These are phyloP conservation scores for Bombus fervidus DNA, from an alignment of 1,140 invertebrate genomes.

Conservation along the genomic window DNA sequence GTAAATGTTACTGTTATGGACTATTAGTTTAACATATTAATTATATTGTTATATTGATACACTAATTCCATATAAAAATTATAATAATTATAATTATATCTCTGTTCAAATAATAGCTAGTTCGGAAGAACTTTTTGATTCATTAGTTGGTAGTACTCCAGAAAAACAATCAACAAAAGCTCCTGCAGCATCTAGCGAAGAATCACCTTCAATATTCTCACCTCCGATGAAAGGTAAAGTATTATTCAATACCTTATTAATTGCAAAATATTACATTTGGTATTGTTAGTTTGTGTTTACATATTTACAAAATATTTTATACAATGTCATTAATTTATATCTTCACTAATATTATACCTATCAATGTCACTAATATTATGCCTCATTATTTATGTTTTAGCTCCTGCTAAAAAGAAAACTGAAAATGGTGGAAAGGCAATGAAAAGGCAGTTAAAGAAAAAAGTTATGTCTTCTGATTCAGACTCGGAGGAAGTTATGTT, in stretches of 20 bases:
- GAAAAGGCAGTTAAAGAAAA: slow-evolving; percentile 73
- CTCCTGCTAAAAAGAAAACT: slow-evolving; percentile 74
- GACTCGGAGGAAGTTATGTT: slow-evolving; percentile 71
- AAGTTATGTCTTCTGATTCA: slow-evolving; percentile 69
- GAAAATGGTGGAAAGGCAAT: slow-evolving; percentile 74
- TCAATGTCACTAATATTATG: background rate
- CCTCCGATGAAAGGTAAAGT: slow-evolving; percentile 70
- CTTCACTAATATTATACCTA: no score
- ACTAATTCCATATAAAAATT: background rate
- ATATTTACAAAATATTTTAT: background rate
- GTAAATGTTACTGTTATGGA: slow-evolving; percentile 1
- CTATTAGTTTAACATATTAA: background rate
- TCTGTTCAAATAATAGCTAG: slow-evolving; percentile 64
- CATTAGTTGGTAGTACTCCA: slow-evolving; percentile 71
- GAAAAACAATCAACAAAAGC: slow-evolving; percentile 54
- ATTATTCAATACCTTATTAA: background rate
- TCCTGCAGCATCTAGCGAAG: slow-evolving; percentile 66
- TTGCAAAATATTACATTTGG: background rate
- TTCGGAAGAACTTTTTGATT: slow-evolving; percentile 80
- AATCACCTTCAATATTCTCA: slow-evolving; percentile 64
- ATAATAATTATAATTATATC: slow-evolving; percentile 27
- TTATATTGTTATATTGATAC: background rate
- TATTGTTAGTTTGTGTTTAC: background rate
- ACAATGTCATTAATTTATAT: slow-evolving; percentile 25
- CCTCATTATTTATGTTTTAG: slow-evolving; percentile 38